Base-by-base conservation (phyloP, 64 coral and sea anemone genomes). In the Actinia equina region DNA sequence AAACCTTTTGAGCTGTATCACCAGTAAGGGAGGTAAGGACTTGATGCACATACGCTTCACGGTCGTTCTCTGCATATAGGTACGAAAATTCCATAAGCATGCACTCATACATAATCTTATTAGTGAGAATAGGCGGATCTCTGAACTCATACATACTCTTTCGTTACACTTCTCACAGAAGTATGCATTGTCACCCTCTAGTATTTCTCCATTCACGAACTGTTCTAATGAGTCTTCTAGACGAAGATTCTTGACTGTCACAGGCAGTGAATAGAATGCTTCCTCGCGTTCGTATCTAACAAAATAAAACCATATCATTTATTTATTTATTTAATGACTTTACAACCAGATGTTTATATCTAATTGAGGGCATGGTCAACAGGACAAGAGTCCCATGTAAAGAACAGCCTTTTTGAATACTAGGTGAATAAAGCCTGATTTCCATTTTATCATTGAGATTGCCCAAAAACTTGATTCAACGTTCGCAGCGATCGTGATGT, bases 11-110 rank as follows among this genome's bases (percentile, higher is more conserved):
- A 97, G 88, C 45, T 97, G 94, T 83, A 97, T 97, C 4, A 88
- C 91, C 44, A 97, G 88, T 16, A 97, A 91, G 5, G 94, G 94
- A 60, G 94, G 94, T 23, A 97, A 80, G 18, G 88, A 91, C 88
- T 97, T 97, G 80, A 97, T 97, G 71, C 94, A 97, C 91, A 93
- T 97, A 71, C 94, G 94, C 82, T 97, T 97, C 19, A 97, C 94
- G 14, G 94, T 97, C 14, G 94, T 97, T 85, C 94, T 88, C 94
- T 97, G 91, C 30, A 37, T 43, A 80, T 22, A 80, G 18, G n/a
- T n/a, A 17, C 17, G 11, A 37, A 22, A 61, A 74, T 30, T 37
- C 2, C 37, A 71, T 71, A 30, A 69, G 20, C 22, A 60, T 49
- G 46, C 4, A 49, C 46, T 49, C 46, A 49, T 49, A 49, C 46